Conservation (phyloP, 2,888 invertebrate genomes). For the Drosophila eohydei region DNA sequence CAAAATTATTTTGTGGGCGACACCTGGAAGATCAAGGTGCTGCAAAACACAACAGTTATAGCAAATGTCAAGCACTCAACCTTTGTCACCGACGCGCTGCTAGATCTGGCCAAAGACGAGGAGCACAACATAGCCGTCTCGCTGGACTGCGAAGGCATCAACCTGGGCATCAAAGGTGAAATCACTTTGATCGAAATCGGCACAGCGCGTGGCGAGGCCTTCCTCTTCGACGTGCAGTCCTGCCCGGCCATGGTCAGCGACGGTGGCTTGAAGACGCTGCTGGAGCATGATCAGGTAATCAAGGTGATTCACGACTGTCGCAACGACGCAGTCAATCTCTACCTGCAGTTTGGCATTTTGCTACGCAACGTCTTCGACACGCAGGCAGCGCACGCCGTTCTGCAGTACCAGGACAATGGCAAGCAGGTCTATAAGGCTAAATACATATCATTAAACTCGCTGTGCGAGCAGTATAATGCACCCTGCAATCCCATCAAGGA, state of each 20-base stretch:
- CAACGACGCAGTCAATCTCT: slow-evolving; percentile 95
- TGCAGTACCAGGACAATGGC: slow-evolving; percentile 95
- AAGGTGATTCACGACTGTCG: slow-evolving; percentile 97
- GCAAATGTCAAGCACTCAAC: slow-evolving; percentile 92
- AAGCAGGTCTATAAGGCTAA: slow-evolving; percentile 98
- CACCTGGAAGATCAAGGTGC: slow-evolving; percentile 92
- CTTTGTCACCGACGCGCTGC: slow-evolving; percentile 90
- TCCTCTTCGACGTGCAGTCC: slow-evolving; percentile 94
- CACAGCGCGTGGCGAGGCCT: slow-evolving; percentile 92
- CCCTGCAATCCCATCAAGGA: slow-evolving; percentile 96
- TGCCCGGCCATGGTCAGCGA: slow-evolving; percentile 92
- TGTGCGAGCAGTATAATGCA: slow-evolving; percentile 95
- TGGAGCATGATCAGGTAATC: slow-evolving; percentile 92
- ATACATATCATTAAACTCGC: slow-evolving; percentile 94
- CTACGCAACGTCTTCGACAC: slow-evolving; percentile 95
- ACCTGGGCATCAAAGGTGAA: slow-evolving; percentile 94
- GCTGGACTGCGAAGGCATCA: slow-evolving; percentile 97
- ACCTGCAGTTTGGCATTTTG: slow-evolving; percentile 93
- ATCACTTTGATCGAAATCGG: slow-evolving; percentile 94
- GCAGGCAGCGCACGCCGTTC: slow-evolving; percentile 95
- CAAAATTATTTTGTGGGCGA: slow-evolving; percentile 87
- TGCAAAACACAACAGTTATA: slow-evolving; percentile 93
- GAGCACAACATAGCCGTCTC: slow-evolving; percentile 88
- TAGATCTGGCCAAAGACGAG: slow-evolving; percentile 85
- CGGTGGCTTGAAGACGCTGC: slow-evolving; percentile 91